Base-by-base conservation (phyloP, 2,888 invertebrate species). In the Dendrolimus houi region DNA sequence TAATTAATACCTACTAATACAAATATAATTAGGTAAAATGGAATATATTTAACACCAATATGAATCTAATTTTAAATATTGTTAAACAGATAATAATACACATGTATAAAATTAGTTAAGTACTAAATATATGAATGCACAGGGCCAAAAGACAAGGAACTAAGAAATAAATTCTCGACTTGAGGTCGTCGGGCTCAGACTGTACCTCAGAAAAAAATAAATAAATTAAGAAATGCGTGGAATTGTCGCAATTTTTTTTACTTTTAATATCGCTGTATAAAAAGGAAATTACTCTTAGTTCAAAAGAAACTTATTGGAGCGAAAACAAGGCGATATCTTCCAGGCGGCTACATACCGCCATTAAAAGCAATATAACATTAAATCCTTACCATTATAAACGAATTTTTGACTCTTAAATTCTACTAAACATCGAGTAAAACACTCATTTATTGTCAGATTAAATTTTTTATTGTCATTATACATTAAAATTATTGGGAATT, bases 371-470 rank as follows among this genome's bases (percentile, higher is more conserved):
- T 65, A 63, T 65, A 57, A 60, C 60, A 65, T 67, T 67, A 71
- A 69, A 69, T 66, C 61, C 64, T 67, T 70, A 71, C 65, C 12
- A 47, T 47, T 68, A 60, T 61, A 67, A 64, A 65, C 64, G 64
- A 65, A 62, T 67, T 66, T 68, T 68, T 63, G 58, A 63, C 69
- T 65, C 57, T 57, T 65, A 66, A 69, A 64, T 71, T 64, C 75
- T 81, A 74, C 69, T 67, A 81, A 77, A 85, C 80, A 85, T 71
- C 77, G 67, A 81, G 69, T 81, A 79, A 74, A 74, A 75, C 69
- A 70, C 70, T 69, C 65, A 61, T 70, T 83, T 83, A 84, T 83
- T 82, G 82, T 82, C 81, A 65, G 70, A 74, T 71, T 71, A 70
- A 65, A 70, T 71, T 67, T 71, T 71, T 79, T 79, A 80, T 83